phyloP scores from a whole-genome alignment of 2,113 vertebrate species.

The Ailuropoda melanoleuca region DNA sequence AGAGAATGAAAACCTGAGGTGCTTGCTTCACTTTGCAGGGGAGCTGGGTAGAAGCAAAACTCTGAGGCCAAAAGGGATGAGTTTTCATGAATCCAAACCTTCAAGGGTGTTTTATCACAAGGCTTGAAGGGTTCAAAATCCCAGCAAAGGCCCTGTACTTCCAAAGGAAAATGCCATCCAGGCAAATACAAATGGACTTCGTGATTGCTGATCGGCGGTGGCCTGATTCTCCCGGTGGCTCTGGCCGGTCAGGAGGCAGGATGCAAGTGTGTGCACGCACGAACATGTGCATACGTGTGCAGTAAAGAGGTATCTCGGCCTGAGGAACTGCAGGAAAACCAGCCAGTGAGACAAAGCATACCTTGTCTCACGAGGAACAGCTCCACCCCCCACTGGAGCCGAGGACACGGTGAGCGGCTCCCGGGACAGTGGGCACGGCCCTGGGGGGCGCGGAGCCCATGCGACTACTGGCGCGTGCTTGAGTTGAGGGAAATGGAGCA shows the following conservation, averaged over 20 bases:
- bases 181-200: rapidly evolving
- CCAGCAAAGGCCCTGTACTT: rapidly evolving
- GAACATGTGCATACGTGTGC: rapidly evolving
- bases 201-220: rapidly evolving
- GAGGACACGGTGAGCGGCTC: rapidly evolving
- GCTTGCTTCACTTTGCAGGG: rapidly evolving
- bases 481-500: rapidly evolving
- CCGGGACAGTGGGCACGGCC: too few species aligned
- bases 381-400: not conserved
- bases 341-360: rapidly evolving
- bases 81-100: too few species aligned
- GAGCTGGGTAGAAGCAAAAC: rapidly evolving
- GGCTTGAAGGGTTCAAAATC: not conserved
- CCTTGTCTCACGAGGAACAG: not conserved
- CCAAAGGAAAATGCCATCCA: not conserved
- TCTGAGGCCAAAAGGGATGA: not conserved
- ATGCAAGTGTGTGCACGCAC: rapidly evolving
- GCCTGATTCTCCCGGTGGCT: not conserved
- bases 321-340: not conserved
- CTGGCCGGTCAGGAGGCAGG: too few species aligned
- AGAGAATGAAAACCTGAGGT: rapidly evolving
- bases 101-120: not conserved
- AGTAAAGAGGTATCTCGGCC: not conserved
- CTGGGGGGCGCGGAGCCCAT: rapidly evolving
- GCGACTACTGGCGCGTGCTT: rapidly evolving